These are phyloP conservation scores for Acanthochromis polyacanthus DNA, from an alignment of 2,113 vertebrate species.

Conservation along the genomic window DNA sequence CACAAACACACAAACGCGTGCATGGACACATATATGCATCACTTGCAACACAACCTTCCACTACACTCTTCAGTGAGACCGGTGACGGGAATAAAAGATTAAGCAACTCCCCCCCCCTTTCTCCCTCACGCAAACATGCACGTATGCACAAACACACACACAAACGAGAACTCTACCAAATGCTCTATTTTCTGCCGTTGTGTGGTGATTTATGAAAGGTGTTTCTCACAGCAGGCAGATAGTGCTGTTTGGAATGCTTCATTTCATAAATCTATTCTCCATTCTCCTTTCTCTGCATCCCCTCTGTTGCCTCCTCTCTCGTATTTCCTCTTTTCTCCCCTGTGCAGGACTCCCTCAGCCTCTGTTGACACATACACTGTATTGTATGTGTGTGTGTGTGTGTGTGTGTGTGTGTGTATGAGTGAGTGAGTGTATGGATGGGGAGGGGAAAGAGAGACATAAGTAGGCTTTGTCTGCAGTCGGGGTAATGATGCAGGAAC, in stretches of 20 bases:
- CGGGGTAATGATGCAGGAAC: slow-evolving; percentile 82
- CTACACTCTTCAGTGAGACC: slow-evolving; percentile 48
- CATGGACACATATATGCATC: slow-evolving; percentile 34
- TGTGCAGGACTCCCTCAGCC: slow-evolving; percentile 76
- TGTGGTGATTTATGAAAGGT: slow-evolving; percentile 81
- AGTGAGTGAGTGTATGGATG: slow-evolving; percentile 49
- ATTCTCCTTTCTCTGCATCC: slow-evolving; percentile 67
- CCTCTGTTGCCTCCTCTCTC: slow-evolving; percentile 57
- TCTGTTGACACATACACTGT: slow-evolving; percentile 69
- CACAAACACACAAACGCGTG: slow-evolving; percentile 3
- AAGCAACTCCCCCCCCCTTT: slow-evolving; percentile 33
- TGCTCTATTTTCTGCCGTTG: slow-evolving; percentile 78
- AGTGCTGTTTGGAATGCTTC: slow-evolving; percentile 79
- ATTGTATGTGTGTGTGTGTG: slow-evolving; percentile 29
- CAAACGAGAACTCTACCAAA: slow-evolving; percentile 66
- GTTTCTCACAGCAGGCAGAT: slow-evolving; percentile 81
- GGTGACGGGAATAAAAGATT: slow-evolving; percentile 66
- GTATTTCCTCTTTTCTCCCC: slow-evolving; percentile 73
- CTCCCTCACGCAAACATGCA: slow-evolving; percentile 40
- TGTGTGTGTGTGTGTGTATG: slow-evolving; percentile 34
- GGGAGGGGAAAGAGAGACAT: slow-evolving; percentile 63
- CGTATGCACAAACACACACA: slow-evolving; percentile 25
- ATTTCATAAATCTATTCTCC: slow-evolving; percentile 83
- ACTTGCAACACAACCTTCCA: slow-evolving; percentile 51
- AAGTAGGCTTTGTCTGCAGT: slow-evolving; percentile 80